Conservation (phyloP, 1,140 invertebrate genomes). For the Idris sp. region DNA sequence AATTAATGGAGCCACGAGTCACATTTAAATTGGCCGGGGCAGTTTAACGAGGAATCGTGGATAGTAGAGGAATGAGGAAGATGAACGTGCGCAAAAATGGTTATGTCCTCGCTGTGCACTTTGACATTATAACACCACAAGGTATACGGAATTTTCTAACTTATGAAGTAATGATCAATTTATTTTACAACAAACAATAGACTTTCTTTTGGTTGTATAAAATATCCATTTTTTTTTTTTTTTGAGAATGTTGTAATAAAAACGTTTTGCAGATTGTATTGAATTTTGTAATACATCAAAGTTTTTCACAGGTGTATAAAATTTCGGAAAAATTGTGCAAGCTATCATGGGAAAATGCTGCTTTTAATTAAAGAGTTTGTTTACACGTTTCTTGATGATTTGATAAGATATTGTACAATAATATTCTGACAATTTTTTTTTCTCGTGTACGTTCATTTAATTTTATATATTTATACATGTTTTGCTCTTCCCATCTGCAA, state of each 20-base stretch:
- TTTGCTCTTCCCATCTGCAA: neutral
- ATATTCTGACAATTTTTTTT: neutral
- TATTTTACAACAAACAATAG: too few species aligned
- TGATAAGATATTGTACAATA: neutral
- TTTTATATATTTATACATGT: conserved; percentile 12
- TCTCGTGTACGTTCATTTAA: neutral
- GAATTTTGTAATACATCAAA: too few species aligned
- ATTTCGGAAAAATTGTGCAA: too few species aligned
- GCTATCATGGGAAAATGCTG: too few species aligned
- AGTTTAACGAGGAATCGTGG: conserved; percentile 46
- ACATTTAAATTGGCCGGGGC: conserved; percentile 47
- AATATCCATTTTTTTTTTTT: too few species aligned
- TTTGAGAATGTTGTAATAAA: too few species aligned
- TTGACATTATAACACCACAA: conserved; percentile 12
- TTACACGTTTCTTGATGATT: neutral
- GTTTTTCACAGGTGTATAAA: too few species aligned
- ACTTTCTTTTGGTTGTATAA: too few species aligned
- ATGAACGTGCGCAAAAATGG: conserved; percentile 26
- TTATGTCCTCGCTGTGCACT: conserved; percentile 29
- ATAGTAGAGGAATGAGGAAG: conserved; percentile 45
- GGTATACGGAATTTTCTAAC: neutral
- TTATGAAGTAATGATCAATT: neutral
- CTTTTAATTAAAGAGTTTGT: neutral
- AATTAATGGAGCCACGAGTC: conserved; percentile 58
- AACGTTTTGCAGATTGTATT: too few species aligned